Conservation (phyloP, 2,113 vertebrate genomes). For the Paracanthobrama guichenoti region DNA sequence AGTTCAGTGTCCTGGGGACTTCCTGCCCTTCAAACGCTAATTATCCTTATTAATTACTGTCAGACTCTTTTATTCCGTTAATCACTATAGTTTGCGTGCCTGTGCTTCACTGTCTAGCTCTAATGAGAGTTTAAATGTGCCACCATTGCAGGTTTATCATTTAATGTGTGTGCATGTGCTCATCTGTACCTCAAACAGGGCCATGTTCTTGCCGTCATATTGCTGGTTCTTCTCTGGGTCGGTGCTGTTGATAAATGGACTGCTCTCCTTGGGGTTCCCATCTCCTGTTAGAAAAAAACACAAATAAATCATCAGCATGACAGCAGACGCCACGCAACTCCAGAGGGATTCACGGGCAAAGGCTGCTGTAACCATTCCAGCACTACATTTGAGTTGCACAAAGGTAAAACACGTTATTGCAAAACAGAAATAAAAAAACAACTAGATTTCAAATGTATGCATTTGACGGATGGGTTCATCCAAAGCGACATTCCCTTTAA, state of each 20-base stretch:
- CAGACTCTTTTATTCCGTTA: conserved; percentile 61
- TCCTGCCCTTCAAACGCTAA: conserved; percentile 67
- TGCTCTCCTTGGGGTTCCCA: conserved; percentile 97
- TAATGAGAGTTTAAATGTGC: conserved; percentile 1
- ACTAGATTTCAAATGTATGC: background rate
- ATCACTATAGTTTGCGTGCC: conserved; percentile 34
- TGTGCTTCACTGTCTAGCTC: conserved; percentile 30
- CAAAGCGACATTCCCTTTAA: too few relatives aligned
- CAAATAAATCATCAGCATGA: background rate
- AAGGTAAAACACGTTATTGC: background rate
- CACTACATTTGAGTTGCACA: background rate
- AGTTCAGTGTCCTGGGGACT: conserved; percentile 44
- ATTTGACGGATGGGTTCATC: background rate
- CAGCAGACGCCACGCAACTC: background rate
- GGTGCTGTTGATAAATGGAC: conserved; percentile 97
- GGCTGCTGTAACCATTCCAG: background rate
- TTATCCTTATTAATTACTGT: conserved; percentile 69
- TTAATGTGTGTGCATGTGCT: conserved; percentile 17
- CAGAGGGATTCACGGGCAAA: background rate
- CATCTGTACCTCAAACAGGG: conserved; percentile 89
- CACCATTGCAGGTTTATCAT: background rate
- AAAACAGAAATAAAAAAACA: background rate
- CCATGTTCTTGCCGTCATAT: conserved; percentile 96
- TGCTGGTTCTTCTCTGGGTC: conserved; percentile 93
- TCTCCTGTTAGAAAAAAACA: conserved; percentile 78